Base-by-base conservation (phyloP, 1,140 invertebrate genomes). In the Hyles euphorbiae region DNA sequence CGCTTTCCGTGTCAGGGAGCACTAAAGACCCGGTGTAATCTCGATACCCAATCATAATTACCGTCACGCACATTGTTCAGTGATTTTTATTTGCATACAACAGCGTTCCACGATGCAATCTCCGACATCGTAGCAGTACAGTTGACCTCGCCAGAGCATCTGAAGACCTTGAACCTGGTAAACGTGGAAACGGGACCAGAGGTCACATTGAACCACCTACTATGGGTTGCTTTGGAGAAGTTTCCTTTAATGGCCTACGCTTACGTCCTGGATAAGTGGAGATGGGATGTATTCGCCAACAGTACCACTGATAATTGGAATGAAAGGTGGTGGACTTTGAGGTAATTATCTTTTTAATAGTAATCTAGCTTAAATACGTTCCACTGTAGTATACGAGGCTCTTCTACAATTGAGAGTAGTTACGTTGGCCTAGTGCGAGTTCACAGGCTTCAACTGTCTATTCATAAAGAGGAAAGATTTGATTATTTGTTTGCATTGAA, bases 81-180 rank as follows among this genome's bases (percentile, higher is more conserved):
- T 40, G 4, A 40, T 40, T n/a, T 48, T 5, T 48, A 11, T 11
- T 48, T 48, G 46, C 46, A n/a, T 48, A 48, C 46, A 82, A 59
- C 68, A 91, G 92, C 92, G 46, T 94, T 95, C 70, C 93, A 94
- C 76, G 93, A 94, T 76, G 94, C 93, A 22, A 89, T 94, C 46
- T 93, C 93, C 10, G 93, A 94, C 72, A 90, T 92, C 2, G 88
- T 94, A 36, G 90, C 93, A 3, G 70, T 94, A 10, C 93, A 91
- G 34, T 89, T 93, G 10, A 87, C 89, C 10, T 91, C 92, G 3
- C 89, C 90, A 2, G 77, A 83, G 34, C 91, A 93, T 77, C 77
- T 90, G 56, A 85, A 91, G 32, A 89, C 89, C 10, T 76, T 94
- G 68, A 77, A 74, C 44, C 68, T 87, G 6, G 65, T 82, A 2